Percentiles rank a stretch among this genome's conserved stretches.
Conservation (phyloP, 2,888 invertebrate genomes). For the Macrosoma leucophasiata region DNA sequence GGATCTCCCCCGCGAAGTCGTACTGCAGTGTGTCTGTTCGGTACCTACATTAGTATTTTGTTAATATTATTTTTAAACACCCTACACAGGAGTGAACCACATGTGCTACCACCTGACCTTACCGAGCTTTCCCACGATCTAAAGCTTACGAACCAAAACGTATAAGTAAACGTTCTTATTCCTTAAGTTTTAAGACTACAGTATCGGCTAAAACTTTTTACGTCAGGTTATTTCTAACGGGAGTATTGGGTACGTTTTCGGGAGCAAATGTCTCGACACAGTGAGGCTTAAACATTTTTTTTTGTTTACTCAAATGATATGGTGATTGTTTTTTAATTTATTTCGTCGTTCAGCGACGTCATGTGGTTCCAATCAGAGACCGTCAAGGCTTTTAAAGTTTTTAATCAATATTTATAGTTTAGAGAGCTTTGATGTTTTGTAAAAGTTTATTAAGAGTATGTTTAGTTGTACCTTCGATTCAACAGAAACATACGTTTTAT, state of each 20-base stretch:
- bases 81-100: constrained; percentile 64
- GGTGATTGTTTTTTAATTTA: constrained; percentile 75
- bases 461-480: not conserved
- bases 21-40: constrained; percentile 35
- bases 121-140: constrained; percentile 66
- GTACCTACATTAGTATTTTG: constrained; percentile 56
- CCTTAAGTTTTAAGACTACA: no score
- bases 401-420: constrained; percentile 40
- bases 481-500: not conserved
- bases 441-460: constrained; percentile 3
- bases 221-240: no score
- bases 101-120: constrained; percentile 72
- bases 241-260: constrained; percentile 48
- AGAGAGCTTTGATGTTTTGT: constrained; percentile 8
- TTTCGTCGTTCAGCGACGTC: constrained; percentile 62
- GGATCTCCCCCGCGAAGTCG: constrained; percentile 61
- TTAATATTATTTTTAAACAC: constrained; percentile 69
- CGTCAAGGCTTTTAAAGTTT: constrained; percentile 57
- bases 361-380: constrained; percentile 71
- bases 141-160: constrained; percentile 54
- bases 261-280: constrained; percentile 62
- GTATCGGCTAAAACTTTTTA: constrained; percentile 25
- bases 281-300: constrained; percentile 61
- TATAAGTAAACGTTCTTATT: constrained; percentile 49
- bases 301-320: constrained; percentile 71